A percentile compares a stretch with the other conserved stretches of the same genome.
Conservation (phyloP, 2,888 invertebrate genomes). For the Troilus luridus region DNA sequence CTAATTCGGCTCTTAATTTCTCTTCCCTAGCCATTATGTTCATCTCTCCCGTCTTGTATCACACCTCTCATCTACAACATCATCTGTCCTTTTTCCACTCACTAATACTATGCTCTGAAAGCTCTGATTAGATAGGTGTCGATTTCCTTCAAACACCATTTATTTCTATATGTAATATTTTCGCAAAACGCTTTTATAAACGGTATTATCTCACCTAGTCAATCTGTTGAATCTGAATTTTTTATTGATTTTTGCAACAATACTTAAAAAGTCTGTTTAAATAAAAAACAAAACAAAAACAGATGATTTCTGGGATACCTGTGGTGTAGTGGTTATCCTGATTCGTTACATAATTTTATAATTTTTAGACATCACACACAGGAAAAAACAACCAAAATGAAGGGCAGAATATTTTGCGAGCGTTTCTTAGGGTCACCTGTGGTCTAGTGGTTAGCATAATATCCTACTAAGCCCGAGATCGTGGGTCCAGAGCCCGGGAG, state of each 20-base stretch:
- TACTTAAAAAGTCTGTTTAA: too few species aligned
- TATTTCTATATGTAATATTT: not conserved
- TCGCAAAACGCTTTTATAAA: not conserved
- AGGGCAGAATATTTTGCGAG: too few species aligned
- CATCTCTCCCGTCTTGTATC: slow-evolving; percentile 29
- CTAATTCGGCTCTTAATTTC: slow-evolving; percentile 30
- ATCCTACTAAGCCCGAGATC: too few species aligned
- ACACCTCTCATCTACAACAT: slow-evolving; percentile 36
- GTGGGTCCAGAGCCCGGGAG: too few species aligned
- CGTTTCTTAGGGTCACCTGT: too few species aligned
- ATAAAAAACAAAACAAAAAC: too few species aligned
- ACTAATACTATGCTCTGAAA: not conserved
- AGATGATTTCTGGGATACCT: too few species aligned
- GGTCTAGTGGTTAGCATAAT: too few species aligned
- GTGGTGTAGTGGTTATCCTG: too few species aligned
- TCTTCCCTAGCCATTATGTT: slow-evolving; percentile 43
- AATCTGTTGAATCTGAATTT: not conserved
- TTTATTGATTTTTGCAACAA: not conserved
- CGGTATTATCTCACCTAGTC: not conserved
- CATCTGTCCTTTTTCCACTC: not conserved
- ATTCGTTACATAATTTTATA: too few species aligned
- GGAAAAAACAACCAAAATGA: too few species aligned
- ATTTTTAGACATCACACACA: too few species aligned
- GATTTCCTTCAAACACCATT: not conserved
- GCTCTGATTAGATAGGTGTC: not conserved